A percentile compares a stretch with the other conserved stretches of the same genome.
These are phyloP conservation scores for Sterrhoptilus dennistouni DNA, from an alignment of 2,113 vertebrate genomes.

Conservation along the genomic window DNA sequence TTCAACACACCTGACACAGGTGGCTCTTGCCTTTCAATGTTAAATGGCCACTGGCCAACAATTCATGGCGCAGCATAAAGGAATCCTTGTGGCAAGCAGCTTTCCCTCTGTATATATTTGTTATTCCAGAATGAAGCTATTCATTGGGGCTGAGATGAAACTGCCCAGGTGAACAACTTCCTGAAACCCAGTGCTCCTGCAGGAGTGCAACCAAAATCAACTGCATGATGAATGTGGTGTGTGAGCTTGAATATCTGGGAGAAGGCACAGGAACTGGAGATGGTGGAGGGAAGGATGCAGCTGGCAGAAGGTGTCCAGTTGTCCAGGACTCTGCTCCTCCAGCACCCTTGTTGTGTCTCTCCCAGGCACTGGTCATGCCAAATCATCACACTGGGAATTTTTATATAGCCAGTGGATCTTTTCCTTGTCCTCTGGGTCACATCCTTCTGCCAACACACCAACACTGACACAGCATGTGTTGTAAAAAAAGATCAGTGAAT, in stretches of 20 bases:
- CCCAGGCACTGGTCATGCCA: background rate
- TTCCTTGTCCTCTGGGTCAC: background rate
- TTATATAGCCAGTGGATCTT: background rate
- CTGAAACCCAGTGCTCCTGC: background rate
- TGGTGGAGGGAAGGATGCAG: background rate
- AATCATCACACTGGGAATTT: background rate
- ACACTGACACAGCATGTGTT: background rate
- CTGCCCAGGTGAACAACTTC: conserved; percentile 21
- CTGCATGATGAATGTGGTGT: background rate
- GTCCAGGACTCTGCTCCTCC: background rate
- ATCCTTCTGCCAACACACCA: background rate
- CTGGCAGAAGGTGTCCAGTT: background rate
- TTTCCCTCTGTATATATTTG: conserved; percentile 47
- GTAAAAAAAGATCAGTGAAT: background rate
- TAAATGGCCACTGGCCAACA: conserved; percentile 60
- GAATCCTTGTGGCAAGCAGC: conserved; percentile 50
- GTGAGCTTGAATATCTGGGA: background rate
- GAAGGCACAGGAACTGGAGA: background rate
- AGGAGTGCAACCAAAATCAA: background rate
- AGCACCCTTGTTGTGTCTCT: background rate
- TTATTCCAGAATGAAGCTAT: conserved; percentile 51
- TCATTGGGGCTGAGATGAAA: background rate
- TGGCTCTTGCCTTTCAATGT: conserved; percentile 56
- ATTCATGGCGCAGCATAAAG: conserved; percentile 42
- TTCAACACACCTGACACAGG: conserved; percentile 76